These are phyloP conservation scores for Drosophila siamana DNA, from an alignment of 2,888 invertebrate genomes.

Conservation along the genomic window DNA sequence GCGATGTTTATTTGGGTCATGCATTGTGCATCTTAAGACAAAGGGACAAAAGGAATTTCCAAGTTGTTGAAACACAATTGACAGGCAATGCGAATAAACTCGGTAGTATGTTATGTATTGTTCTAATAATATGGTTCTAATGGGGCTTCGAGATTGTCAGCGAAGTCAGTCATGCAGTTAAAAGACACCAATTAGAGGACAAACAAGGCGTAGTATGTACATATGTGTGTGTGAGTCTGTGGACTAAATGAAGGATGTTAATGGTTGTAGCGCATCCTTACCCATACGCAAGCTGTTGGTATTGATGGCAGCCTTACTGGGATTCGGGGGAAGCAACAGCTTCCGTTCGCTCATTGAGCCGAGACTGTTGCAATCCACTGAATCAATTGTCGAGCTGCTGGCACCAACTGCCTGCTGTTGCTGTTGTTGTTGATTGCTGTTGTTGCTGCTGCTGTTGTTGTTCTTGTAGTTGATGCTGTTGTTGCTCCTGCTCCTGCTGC, in stretches of 20 bases:
- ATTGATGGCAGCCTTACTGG: slow-evolving; percentile 57
- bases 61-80: slow-evolving; percentile 14
- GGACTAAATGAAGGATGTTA: slow-evolving; percentile 5
- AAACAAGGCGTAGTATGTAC: slow-evolving; percentile 5
- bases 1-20: slow-evolving; percentile 22
- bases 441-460: slow-evolving; percentile 40
- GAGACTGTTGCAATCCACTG: slow-evolving; percentile 84
- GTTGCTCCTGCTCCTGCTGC: slow-evolving; percentile 57
- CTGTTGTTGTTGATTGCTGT: slow-evolving; percentile 68
- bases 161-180: slow-evolving; percentile 40
- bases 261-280: slow-evolving; percentile 70
- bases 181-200: slow-evolving; percentile 20
- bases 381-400: slow-evolving; percentile 85
- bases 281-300: slow-evolving; percentile 84
- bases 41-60: slow-evolving; percentile 12
- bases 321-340: slow-evolving; percentile 77
- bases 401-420: slow-evolving; percentile 79
- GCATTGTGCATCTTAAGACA: slow-evolving; percentile 35
- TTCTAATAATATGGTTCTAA: neutral
- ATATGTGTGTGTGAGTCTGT: slow-evolving; percentile 2
- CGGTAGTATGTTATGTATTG: slow-evolving; percentile 1
- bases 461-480: slow-evolving; percentile 46
- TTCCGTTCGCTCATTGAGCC: slow-evolving; percentile 84
- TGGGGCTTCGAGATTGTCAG: slow-evolving; percentile 1
- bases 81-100: slow-evolving; percentile 3